Evolutionary conservation across 2,888 invertebrate species (phyloP).

Genomic region (Torymus texanus): DNA sequence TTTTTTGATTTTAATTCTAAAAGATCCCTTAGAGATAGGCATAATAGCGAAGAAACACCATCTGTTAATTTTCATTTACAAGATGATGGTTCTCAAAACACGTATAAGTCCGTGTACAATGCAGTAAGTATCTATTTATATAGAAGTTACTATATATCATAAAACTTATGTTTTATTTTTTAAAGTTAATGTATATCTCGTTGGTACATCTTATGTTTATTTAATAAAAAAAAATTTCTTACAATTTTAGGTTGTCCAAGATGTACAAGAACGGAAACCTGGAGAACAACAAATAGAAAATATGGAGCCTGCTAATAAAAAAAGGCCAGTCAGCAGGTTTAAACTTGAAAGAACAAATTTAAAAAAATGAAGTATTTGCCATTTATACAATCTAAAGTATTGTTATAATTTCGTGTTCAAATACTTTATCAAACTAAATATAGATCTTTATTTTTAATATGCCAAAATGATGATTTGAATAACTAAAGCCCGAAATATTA

Average conservation of each 20-base stretch:
- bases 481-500: too few species aligned
- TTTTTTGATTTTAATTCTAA: constrained; percentile 5
- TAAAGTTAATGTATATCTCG: too few species aligned
- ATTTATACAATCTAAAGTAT: constrained; percentile 24
- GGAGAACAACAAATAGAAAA: constrained; percentile 30
- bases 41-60: constrained; percentile 19
- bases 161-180: too few species aligned
- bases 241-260: constrained; percentile 63
- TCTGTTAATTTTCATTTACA: constrained; percentile 15
- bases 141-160: too few species aligned
- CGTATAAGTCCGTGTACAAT: constrained; percentile 61
- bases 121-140: constrained; percentile 55
- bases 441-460: constrained; percentile 10
- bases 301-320: constrained; percentile 47
- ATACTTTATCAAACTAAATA: background rate
- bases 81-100: constrained; percentile 33
- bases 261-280: constrained; percentile 63
- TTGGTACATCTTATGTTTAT: background rate
- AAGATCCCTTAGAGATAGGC: constrained; percentile 44
- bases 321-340: constrained; percentile 66
- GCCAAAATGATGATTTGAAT: background rate
- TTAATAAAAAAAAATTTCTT: constrained; percentile 2
- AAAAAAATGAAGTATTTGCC: constrained; percentile 56
- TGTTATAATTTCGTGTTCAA: constrained; percentile 30
- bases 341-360: constrained; percentile 64